Evolutionary conservation across 1,140 invertebrate species (phyloP), one percentile per base, ranked within the genome.

Genomic region (Ceratina japonica): DNA sequence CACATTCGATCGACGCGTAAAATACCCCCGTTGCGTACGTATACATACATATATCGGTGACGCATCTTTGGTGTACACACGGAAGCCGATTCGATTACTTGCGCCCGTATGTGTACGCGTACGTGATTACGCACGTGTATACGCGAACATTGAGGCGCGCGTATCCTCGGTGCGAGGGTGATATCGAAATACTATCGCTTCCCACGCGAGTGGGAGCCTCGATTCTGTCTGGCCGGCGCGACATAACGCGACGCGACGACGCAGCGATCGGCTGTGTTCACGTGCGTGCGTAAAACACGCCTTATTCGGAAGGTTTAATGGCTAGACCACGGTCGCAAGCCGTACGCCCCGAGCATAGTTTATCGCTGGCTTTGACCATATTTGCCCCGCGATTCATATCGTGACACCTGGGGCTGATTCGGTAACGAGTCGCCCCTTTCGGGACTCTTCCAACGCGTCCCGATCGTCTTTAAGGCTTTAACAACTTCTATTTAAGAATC

Each of bases 151-250:
- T 20, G 65, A 24, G 49, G 62, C 58, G 63, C 75, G 68, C 68
- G 69, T 70, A 51, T 72, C 69, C 68, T 44, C 68, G 69, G 15
- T 44, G 75, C 68, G 51, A 71, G 75, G 75, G 59, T 79, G 71
- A 79, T 74, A 79, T 79, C 77, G 71, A 78, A 78, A 78, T 72
- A 78, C 75, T 78, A 78, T 78, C 75, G 75, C 75, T 78, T 78
- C 75, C 75, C 75, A 78, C 75, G 75, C 75, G 75, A 72, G 68
- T 54, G 56, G 27, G 68, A 72, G 68, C 68, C 59, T 64, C 75
- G 75, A 77, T 77, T 77, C 66, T 52, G 75, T 63, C 68, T 61
- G 58, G 27, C 20, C 27, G 27, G 4, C 27, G 27, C 27, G 27
- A 31, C 27, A 31, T 31, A 31, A 31, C 27, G 27, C 27, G 27